Evolutionary conservation across 2,797 vertebrate species (phyloP), one percentile per base, ranked within the genome.

Genomic region (Dipus sagitta): DNA sequence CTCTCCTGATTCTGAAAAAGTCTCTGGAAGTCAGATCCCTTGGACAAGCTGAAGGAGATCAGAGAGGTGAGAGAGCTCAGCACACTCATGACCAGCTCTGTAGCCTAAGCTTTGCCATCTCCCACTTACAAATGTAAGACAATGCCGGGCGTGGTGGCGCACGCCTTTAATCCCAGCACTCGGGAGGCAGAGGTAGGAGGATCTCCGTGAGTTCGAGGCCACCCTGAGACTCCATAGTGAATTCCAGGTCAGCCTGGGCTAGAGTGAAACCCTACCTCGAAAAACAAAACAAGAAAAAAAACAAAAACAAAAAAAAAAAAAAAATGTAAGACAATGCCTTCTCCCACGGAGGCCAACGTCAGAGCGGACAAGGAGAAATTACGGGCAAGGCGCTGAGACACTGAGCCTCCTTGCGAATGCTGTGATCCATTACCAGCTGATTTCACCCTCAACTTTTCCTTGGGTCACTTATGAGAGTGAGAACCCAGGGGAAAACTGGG

Each of bases 331-430:
- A 18, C 20, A 54, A 83, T 3, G 26, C 3, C 6, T 20, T 62
- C 34, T 87, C 26, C 32, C 34, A 42, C 47, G 15, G 7, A 42
- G 3, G n/a, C 2, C 26, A 9, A n/a, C 7, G 0, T 0, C 9
- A 79, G 47, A 30, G 28, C 15, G 15, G 42, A 47, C 23, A 32
- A 21, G 2, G 26, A 91, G 21, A 34, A 83, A 3, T 28, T 1
- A 2, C 0, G 6, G 54, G n/a, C 9, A 52, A 64, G 54, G 3
- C 6, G 7, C 32, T 64, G 52, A 1, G 1, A 32, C 20, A 4
- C 14, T 18, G 64, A 13, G 52, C 13, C 17, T 1, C 26, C n/a
- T 65, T 1, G 58, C 21, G 26, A 21, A 0, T 30, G 47, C 34
- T 47, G 47, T 30, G 12, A 52, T 3, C n/a, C 28, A 4, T 14